These are phyloP conservation scores for Meiosimyza decipiens DNA, from an alignment of 2,888 invertebrate species.

Conservation along the genomic window DNA sequence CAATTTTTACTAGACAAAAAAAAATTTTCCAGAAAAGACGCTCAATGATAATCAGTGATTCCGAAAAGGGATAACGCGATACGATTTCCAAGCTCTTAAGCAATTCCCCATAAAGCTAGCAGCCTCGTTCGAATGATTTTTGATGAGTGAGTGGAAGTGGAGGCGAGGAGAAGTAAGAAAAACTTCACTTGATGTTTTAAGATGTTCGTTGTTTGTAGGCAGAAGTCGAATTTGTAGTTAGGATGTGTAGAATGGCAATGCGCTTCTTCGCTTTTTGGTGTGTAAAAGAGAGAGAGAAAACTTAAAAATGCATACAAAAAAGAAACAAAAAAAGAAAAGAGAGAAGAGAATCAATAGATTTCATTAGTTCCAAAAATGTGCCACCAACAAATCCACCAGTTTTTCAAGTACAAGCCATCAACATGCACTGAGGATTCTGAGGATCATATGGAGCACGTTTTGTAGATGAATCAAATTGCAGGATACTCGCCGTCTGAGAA, in stretches of 20 bases:
- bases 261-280: constrained; percentile 48
- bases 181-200: constrained; percentile 31
- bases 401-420: neutral
- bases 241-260: constrained; percentile 48
- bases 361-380: constrained; percentile 41
- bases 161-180: constrained; percentile 32
- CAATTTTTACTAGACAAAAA: constrained; percentile 41
- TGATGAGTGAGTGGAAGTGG: constrained; percentile 34
- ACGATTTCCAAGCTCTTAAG: constrained; percentile 27
- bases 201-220: constrained; percentile 33
- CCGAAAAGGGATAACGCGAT: constrained; percentile 21
- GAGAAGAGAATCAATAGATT: constrained; percentile 51
- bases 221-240: constrained; percentile 35
- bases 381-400: constrained; percentile 32
- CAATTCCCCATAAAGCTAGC: constrained; percentile 20
- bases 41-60: constrained; percentile 23
- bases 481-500: constrained; percentile 35
- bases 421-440: neutral
- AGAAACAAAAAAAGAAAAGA: constrained; percentile 54
- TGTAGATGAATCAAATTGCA: constrained; percentile 25
- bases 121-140: constrained; percentile 31
- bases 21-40: constrained; percentile 16
- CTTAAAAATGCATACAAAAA: constrained; percentile 55
- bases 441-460: constrained; percentile 34
- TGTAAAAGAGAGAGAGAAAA: constrained; percentile 48